phyloP scores from a whole-genome alignment of 2,888 invertebrate genomes.

The Leptinotarsa rubiginosa region DNA sequence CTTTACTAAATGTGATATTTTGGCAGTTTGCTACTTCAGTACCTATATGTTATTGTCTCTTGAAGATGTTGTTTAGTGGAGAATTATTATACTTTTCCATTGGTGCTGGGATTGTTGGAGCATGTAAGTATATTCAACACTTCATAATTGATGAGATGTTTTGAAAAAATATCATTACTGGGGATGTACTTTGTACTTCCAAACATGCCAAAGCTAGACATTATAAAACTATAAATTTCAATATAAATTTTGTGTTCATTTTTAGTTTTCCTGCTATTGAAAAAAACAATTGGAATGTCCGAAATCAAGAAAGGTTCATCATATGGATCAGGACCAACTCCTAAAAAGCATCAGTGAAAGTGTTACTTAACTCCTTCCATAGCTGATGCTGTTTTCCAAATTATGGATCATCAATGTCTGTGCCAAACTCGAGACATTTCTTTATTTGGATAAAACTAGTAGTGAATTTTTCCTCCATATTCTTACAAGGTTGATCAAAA shows the following conservation, averaged over 20 bases:
- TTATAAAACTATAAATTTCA: background rate
- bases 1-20: constrained; percentile 77
- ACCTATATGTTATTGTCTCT: constrained; percentile 78
- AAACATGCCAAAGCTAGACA: background rate
- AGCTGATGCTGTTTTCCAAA: constrained; percentile 25
- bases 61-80: constrained; percentile 78
- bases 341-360: constrained; percentile 65
- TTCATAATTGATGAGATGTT: background rate
- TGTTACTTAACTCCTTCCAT: constrained; percentile 9
- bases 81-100: constrained; percentile 77
- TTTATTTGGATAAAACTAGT: constrained; percentile 14
- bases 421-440: constrained; percentile 42
- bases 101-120: constrained; percentile 76
- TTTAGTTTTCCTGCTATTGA: constrained; percentile 81
- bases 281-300: constrained; percentile 85
- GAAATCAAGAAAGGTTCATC: constrained; percentile 87
- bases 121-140: constrained; percentile 75
- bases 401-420: constrained; percentile 39
- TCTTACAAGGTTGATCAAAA: background rate
- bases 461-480: background rate
- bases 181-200: background rate
- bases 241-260: constrained; percentile 56
- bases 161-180: background rate
- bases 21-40: constrained; percentile 79
- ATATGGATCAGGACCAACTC: constrained; percentile 75